These are phyloP conservation scores for Ctena decussata DNA, from an alignment of 2,888 invertebrate species.

Conservation along the genomic window DNA sequence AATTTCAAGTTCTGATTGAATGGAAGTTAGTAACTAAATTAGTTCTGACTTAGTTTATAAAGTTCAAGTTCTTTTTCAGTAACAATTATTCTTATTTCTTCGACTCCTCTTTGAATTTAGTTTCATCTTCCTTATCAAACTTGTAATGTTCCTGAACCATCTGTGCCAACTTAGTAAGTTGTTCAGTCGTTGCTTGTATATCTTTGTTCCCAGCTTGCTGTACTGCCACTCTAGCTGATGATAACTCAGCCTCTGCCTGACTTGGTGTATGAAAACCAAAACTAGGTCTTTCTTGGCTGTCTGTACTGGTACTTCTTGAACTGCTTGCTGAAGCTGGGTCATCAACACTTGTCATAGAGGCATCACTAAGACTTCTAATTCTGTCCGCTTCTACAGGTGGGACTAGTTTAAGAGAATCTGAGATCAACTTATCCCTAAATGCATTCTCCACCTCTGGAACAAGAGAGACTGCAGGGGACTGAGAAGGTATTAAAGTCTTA, in stretches of 20 bases:
- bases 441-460: conserved; percentile 63
- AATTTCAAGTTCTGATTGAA: too few relatives aligned
- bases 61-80: too few relatives aligned
- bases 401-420: conserved; percentile 74
- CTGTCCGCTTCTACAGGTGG: conserved; percentile 74
- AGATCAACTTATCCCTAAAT: conserved; percentile 28
- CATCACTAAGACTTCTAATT: conserved; percentile 64
- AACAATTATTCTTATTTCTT: neutral
- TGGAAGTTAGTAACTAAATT: too few relatives aligned
- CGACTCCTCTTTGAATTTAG: neutral
- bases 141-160: conserved; percentile 81
- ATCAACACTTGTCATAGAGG: conserved; percentile 51
- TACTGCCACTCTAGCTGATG: conserved; percentile 47
- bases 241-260: conserved; percentile 58
- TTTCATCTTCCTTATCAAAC: conserved; percentile 63
- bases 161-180: conserved; percentile 81
- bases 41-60: too few relatives aligned
- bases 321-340: conserved; percentile 28
- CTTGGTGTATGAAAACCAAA: conserved; percentile 56
- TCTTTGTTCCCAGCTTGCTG: conserved; percentile 17
- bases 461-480: conserved; percentile 78
- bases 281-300: conserved; percentile 39
- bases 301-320: conserved; percentile 46
- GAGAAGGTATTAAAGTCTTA: conserved; percentile 80
- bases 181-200: conserved; percentile 71